These are phyloP conservation scores for Crocallis elinguaria DNA, from an alignment of 2,888 invertebrate genomes.

Conservation along the genomic window DNA sequence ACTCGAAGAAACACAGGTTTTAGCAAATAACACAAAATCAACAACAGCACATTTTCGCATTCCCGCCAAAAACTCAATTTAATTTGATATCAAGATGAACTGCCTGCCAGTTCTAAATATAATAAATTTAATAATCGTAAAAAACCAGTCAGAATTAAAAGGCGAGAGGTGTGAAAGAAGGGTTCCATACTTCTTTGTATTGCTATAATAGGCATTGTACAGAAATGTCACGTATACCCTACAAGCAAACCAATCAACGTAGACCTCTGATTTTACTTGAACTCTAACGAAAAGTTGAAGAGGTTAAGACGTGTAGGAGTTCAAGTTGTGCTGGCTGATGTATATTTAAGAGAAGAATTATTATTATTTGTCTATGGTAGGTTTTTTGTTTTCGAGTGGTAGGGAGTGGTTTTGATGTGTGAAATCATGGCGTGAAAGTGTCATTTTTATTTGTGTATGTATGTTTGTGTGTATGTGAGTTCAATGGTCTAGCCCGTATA, in stretches of 20 bases:
- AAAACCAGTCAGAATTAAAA: conserved; percentile 52
- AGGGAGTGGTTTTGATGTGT: conserved; percentile 29
- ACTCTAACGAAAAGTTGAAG: neutral
- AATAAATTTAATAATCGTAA: conserved; percentile 21
- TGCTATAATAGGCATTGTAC: conserved; percentile 61
- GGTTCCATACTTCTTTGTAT: conserved; percentile 50
- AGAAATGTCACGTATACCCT: conserved; percentile 50
- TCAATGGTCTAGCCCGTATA: conserved; percentile 4
- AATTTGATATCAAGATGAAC: neutral
- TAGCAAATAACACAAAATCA: too few species aligned
- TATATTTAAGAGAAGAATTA: conserved; percentile 32
- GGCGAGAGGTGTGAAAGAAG: conserved; percentile 65
- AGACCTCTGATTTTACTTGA: conserved; percentile 13
- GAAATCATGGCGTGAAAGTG: conserved; percentile 17
- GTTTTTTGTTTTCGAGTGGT: conserved; percentile 34
- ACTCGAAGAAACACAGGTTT: too few species aligned
- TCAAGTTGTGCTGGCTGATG: conserved; percentile 4
- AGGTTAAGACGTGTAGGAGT: neutral
- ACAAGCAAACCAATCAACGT: conserved; percentile 19
- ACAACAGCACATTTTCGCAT: too few species aligned
- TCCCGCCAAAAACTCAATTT: neutral
- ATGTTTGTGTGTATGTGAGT: conserved; percentile 2
- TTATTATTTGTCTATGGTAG: conserved; percentile 33
- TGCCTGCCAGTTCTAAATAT: conserved; percentile 5
- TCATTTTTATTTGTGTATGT: conserved; percentile 1